phyloP scores from a whole-genome alignment of 2,797 vertebrate species.

The Pitangus sulphuratus region DNA sequence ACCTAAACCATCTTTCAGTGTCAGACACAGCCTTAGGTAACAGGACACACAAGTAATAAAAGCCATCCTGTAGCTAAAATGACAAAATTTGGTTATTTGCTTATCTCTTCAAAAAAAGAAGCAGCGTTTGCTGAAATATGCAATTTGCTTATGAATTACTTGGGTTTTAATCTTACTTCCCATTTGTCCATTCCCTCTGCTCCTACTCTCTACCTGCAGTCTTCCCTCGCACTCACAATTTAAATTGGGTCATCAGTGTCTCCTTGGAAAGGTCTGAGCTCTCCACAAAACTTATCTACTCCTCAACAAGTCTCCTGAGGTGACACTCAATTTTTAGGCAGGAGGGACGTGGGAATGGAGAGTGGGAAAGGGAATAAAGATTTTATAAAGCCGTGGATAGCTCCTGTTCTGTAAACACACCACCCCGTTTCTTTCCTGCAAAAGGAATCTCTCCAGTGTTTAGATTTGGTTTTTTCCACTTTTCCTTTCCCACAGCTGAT shows the following conservation, averaged over 20 bases:
- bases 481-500: background rate
- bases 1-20: background rate
- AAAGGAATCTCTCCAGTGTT: background rate
- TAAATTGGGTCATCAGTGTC: background rate
- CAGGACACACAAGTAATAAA: background rate
- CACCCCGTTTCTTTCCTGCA: background rate
- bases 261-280: background rate
- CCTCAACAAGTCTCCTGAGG: background rate
- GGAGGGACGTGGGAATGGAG: background rate
- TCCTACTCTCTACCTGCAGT: background rate
- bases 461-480: background rate
- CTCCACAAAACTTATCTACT: background rate
- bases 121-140: background rate
- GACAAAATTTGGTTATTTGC: background rate
- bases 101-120: background rate
- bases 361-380: background rate
- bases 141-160: background rate
- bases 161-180: background rate
- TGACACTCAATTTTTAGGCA: background rate
- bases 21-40: background rate
- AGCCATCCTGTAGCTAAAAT: background rate
- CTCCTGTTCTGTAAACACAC: background rate
- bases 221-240: background rate
- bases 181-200: background rate
- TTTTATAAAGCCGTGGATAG: background rate